Base-by-base conservation (phyloP, 2,888 invertebrate genomes). In the Volucella inflata region DNA sequence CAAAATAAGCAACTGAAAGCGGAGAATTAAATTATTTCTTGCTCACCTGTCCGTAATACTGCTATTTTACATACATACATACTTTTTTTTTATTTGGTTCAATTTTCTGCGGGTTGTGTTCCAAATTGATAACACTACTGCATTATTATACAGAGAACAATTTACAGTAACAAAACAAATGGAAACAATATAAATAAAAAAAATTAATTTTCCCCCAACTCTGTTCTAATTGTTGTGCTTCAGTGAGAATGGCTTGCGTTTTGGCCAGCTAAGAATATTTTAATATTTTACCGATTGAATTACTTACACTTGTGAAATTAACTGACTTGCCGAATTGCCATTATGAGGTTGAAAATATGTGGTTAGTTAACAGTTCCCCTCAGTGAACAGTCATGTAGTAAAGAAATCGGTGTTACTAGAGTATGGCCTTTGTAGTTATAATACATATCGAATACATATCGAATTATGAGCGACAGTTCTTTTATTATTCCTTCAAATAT, bases 181-280 rank as follows among this genome's bases (percentile, higher is more conserved):
- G 3, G n/a, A 40, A 62, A 70, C 57, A 55, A 53, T 60, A 59
- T 17, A 36, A 62, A 60, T n/a, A 67, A 44, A 38, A 36, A 16
- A 57, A 30, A 50, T 30, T 55, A 42, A n/a, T 46, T 50, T 78
- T 50, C 71, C 72, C 71, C 57, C 38, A 51, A 53, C 65, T 40
- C 51, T 72, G 79, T 72, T 79, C 79, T 79, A 79, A 51, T 79
- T 79, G 72, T 72, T 72, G 79, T 72, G 79, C 72, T 79, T 79
- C 72, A 79, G 79, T 65, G 79, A 79, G 51, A 46, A 72, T 72
- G 50, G 57, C 44, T 17, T 59, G 50, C 51, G 30, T 64, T 59
- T 70, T 48, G 46, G 3, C 12, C 38, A 53, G 53, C 8, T 16
- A 21, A 44, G 42, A 40, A 46, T 50, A 62, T 78, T 78, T 78